Percentiles rank a stretch among this genome's conserved stretches.
phyloP scores from a whole-genome alignment of 1,140 invertebrate genomes.

The Zaprionus africanus region DNA sequence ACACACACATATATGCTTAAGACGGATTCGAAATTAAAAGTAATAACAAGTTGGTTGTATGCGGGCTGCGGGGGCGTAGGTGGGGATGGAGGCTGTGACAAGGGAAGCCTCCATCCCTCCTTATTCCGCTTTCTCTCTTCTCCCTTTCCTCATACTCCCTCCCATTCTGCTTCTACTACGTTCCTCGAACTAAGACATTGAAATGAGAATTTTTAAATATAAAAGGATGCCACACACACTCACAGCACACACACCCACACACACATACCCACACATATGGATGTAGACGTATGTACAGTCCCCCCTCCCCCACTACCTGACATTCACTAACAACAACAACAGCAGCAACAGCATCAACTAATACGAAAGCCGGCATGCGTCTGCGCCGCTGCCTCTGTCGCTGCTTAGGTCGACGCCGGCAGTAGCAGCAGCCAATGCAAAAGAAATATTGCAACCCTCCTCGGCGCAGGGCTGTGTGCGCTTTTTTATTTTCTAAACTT shows the following conservation, averaged over 20 bases:
- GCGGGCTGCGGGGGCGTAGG: slow-evolving; percentile 2
- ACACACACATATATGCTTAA: slow-evolving; percentile 8
- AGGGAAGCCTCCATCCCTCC: not conserved
- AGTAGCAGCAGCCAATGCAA: slow-evolving; percentile 57
- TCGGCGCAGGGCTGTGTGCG: slow-evolving; percentile 47
- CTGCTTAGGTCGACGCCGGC: slow-evolving; percentile 13
- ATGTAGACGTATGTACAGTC: slow-evolving; percentile 2
- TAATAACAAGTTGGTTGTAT: slow-evolving; percentile 81
- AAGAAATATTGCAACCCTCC: slow-evolving; percentile 82
- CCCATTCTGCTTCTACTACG: not conserved
- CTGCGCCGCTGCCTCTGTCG: slow-evolving; percentile 12
- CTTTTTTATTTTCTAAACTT: slow-evolving; percentile 76
- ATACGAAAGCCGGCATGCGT: slow-evolving; percentile 32
- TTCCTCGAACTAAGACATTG: slow-evolving; percentile 71
- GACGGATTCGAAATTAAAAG: slow-evolving; percentile 74
- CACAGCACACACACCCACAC: slow-evolving; percentile 41
- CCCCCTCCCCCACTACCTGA: slow-evolving; percentile 30
- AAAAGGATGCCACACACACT: slow-evolving; percentile 70
- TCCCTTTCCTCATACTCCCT: not conserved
- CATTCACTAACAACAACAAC: slow-evolving; percentile 78
- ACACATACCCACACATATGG: slow-evolving; percentile 11
- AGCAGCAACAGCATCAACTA: slow-evolving; percentile 69
- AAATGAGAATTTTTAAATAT: slow-evolving; percentile 81
- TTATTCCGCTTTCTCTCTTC: no score
- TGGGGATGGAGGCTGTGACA: not conserved